Conservation (phyloP, 2,113 vertebrate genomes). For the Ciconia boyciana region DNA sequence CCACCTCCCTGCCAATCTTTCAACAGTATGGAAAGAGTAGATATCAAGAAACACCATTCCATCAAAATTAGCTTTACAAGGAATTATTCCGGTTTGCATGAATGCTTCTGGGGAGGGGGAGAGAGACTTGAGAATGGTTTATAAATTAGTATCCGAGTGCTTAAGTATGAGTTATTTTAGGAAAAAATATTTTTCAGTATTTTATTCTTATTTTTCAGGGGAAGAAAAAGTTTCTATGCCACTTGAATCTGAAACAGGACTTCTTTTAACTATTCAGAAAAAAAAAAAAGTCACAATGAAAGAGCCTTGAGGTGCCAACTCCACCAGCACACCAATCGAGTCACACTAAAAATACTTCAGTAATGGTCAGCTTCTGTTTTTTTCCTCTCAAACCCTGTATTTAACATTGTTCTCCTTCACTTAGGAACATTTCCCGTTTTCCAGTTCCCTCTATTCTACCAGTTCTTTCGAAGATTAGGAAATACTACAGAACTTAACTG, state of each 20-base stretch:
- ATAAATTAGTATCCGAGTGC: background rate
- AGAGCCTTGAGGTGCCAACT: background rate
- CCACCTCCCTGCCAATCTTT: fast-evolving
- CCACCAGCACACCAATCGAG: background rate
- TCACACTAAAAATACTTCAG: slow-evolving; percentile 38
- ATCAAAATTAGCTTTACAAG: background rate
- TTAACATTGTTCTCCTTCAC: slow-evolving; percentile 6
- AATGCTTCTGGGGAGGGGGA: background rate
- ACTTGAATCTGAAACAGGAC: background rate
- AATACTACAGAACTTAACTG: background rate
- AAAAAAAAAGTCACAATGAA: background rate
- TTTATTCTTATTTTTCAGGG: background rate
- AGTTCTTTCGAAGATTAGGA: background rate
- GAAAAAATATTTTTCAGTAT: background rate
- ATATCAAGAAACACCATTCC: background rate
- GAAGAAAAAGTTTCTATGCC: background rate
- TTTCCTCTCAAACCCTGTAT: background rate
- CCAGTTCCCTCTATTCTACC: background rate
- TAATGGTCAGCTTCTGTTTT: slow-evolving; percentile 33
- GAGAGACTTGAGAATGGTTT: background rate
- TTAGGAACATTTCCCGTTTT: background rate
- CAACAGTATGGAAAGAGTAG: background rate
- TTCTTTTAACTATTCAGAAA: background rate
- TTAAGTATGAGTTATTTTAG: background rate
- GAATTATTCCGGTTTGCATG: background rate